phyloP scores from a whole-genome alignment of 1,140 invertebrate genomes.

The Heterodera carotae region DNA sequence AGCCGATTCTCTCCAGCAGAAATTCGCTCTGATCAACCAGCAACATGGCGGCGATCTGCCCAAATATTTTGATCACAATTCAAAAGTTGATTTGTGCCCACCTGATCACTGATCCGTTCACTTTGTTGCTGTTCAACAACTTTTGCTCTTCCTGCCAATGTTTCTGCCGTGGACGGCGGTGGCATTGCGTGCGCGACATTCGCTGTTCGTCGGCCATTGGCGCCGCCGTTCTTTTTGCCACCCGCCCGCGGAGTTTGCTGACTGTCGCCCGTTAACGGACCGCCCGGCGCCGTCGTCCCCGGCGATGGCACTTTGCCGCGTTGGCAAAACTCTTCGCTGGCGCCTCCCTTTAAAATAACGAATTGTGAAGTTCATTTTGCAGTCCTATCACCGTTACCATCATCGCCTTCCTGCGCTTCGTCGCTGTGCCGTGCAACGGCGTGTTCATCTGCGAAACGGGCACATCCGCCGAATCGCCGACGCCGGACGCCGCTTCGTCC shows the following conservation, averaged over 20 bases:
- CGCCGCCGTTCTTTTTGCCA: conserved; percentile 16
- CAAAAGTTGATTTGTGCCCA: not conserved
- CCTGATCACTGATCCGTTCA: conserved; percentile 1
- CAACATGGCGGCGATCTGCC: conserved; percentile 19
- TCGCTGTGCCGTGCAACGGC: not conserved
- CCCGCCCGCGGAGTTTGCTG: not conserved
- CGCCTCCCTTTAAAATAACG: not conserved
- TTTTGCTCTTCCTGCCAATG: conserved; percentile 13
- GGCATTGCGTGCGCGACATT: not conserved
- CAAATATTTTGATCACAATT: conserved; percentile 9
- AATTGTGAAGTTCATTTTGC: no score
- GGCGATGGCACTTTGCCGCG: not conserved
- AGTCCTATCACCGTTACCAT: no score
- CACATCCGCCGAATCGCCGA: not conserved
- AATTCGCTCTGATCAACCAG: conserved; percentile 2
- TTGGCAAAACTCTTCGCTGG: not conserved
- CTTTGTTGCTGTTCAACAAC: conserved; percentile 6
- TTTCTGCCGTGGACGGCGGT: not conserved
- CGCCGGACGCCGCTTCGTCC: not conserved
- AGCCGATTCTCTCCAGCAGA: conserved; percentile 27
- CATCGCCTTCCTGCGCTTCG: not conserved
- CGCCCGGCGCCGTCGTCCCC: not conserved
- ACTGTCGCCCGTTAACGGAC: not conserved
- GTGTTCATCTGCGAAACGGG: not conserved
- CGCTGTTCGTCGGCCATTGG: not conserved